Evolutionary conservation across 2,888 invertebrate species (phyloP), one percentile per base, ranked within the genome.

Genomic region (Danaus chrysippus): DNA sequence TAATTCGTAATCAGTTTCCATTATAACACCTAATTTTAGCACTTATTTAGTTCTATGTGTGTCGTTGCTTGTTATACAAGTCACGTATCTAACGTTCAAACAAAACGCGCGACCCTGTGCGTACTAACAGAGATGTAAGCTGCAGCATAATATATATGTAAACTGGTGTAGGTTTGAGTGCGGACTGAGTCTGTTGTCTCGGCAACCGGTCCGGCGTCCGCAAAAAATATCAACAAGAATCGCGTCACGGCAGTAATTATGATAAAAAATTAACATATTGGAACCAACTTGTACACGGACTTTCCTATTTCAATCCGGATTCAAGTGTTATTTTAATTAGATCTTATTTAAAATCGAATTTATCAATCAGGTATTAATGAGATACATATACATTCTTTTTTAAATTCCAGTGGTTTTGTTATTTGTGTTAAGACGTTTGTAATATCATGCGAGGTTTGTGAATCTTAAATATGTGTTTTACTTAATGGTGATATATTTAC

Each of bases 71-170:
- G 23, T 34, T 34, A 34, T 34, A 34, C 23, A 34, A 69, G 65
- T 60, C 65, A 63, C 70, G 70, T 34, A 1, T 34, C 23, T 34
- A 67, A 69, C 73, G 74, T 73, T 73, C 67, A 58, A 64, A 65
- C 66, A 54, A 59, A 54, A 43, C 56, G 46, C 44, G 55, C 42
- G 17, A 62, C 52, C 43, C 44, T 42, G 53, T 54, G 54, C 62
- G 64, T 73, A 84, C 78, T 86, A 81, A 74, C 69, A 65, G 61
- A 62, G 62, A 67, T 63, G 70, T 63, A 65, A 68, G 65, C 57
- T 66, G 73, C 74, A 74, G 74, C 83, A 83, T 83, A 73, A 76
- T 85, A 82, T 86, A 82, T 86, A 87, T 82, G 83, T 77, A 79
- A 71, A 73, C 79, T 71, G 78, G 70, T 72, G 69, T 75, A 78